phyloP scores from a whole-genome alignment of 2,888 invertebrate species.

The Mylabris sibirica region DNA sequence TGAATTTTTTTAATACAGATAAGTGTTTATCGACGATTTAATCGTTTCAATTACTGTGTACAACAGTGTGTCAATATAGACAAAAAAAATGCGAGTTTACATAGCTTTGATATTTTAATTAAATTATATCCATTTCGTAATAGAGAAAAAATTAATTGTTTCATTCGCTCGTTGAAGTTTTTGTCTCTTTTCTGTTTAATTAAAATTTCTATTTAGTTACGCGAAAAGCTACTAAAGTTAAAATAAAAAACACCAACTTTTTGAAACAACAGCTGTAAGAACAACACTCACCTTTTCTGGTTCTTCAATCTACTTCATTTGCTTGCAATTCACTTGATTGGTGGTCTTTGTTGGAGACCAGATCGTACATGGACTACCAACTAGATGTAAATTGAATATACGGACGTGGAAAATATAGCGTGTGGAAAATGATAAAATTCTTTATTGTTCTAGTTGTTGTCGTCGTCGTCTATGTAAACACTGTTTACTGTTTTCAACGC shows the following conservation, averaged over 20 bases:
- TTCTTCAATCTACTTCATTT: not conserved
- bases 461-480: not conserved
- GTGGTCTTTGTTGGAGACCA: not conserved
- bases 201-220: not conserved
- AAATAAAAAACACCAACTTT: too few relatives aligned
- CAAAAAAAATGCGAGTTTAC: not conserved
- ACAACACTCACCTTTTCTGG: not conserved
- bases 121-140: not conserved
- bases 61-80: not conserved
- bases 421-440: not conserved
- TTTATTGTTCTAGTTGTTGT: not conserved
- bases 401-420: not conserved
- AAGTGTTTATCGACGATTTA: not conserved
- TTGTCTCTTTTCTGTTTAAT: not conserved
- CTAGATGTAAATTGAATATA: constrained; percentile 6
- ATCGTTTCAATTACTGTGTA: not conserved
- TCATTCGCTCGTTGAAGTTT: not conserved
- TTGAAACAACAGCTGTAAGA: not conserved
- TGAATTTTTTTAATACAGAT: not conserved
- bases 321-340: not conserved
- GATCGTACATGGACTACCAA: not conserved
- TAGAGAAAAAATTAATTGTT: not conserved
- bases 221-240: not conserved
- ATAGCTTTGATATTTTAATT: not conserved
- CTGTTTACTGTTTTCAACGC: constrained; percentile 29